These are phyloP conservation scores for Pelochelys cantorii DNA, from an alignment of 2,797 vertebrate species.

Conservation along the genomic window DNA sequence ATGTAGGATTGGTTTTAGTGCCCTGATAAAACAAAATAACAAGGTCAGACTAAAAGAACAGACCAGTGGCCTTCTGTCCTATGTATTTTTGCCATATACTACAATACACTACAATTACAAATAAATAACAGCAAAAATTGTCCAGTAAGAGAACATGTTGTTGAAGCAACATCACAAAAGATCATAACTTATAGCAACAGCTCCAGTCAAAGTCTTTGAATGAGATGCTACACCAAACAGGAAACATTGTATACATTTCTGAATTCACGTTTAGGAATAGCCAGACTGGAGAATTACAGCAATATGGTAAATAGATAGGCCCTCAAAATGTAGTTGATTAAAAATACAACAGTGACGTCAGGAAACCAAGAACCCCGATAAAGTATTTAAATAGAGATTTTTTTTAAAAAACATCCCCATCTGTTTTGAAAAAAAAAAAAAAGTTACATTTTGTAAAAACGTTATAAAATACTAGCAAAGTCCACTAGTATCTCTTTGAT, in stretches of 20 bases:
- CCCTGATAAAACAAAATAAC: not conserved
- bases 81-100: not conserved
- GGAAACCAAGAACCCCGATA: not conserved
- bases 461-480: not conserved
- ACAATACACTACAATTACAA: not conserved
- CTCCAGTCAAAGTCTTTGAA: not conserved
- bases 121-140: not conserved
- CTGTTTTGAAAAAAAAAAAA: not conserved
- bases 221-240: not conserved
- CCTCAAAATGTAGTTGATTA: not conserved
- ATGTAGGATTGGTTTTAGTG: not conserved
- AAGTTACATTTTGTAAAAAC: not conserved
- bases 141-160: not conserved
- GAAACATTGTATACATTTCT: not conserved
- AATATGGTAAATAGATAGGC: not conserved
- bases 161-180: not conserved
- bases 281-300: not conserved
- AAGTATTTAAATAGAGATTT: not conserved
- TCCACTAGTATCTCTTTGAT: not conserved
- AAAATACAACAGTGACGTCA: no score
- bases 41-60: not conserved
- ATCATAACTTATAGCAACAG: not conserved
- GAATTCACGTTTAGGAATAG: constrained; percentile 25
- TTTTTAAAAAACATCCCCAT: not conserved
- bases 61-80: not conserved